Percentiles rank a stretch among this genome's conserved stretches.
These are phyloP conservation scores for Mythimna pallens DNA, from an alignment of 2,888 invertebrate species.

Conservation along the genomic window DNA sequence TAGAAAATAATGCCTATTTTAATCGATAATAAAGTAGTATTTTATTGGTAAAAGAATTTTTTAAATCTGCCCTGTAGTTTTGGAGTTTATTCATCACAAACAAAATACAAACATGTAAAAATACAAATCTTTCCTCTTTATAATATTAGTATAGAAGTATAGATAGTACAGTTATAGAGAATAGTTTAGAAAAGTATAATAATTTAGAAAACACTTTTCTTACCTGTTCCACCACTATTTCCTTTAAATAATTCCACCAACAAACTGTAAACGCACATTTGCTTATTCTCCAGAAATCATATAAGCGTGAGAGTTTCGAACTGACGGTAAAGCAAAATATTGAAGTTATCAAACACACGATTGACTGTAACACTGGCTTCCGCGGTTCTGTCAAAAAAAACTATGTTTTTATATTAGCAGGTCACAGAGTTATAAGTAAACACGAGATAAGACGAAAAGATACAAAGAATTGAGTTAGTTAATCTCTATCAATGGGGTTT, in stretches of 20 bases:
- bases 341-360: conserved; percentile 32
- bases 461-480: not conserved
- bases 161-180: too few species aligned
- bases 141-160: too few species aligned
- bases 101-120: too few species aligned
- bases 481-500: conserved; percentile 25
- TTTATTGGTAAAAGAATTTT: too few species aligned
- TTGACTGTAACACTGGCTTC: conserved; percentile 29
- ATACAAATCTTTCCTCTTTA: too few species aligned
- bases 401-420: conserved; percentile 15
- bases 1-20: too few species aligned
- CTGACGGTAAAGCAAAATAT: conserved; percentile 39
- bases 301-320: conserved; percentile 26
- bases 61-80: too few species aligned
- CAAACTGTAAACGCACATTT: conserved; percentile 34
- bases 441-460: conserved; percentile 10
- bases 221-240: conserved; percentile 27
- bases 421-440: conserved; percentile 17
- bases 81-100: too few species aligned
- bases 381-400: conserved; percentile 30
- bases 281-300: conserved; percentile 42
- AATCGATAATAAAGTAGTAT: too few species aligned
- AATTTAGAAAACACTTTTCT: conserved; percentile 7
- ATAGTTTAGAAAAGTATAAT: too few species aligned
- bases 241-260: conserved; percentile 12